Conservation (phyloP, 2,113 vertebrate genomes). For the Regulus satrapa region DNA sequence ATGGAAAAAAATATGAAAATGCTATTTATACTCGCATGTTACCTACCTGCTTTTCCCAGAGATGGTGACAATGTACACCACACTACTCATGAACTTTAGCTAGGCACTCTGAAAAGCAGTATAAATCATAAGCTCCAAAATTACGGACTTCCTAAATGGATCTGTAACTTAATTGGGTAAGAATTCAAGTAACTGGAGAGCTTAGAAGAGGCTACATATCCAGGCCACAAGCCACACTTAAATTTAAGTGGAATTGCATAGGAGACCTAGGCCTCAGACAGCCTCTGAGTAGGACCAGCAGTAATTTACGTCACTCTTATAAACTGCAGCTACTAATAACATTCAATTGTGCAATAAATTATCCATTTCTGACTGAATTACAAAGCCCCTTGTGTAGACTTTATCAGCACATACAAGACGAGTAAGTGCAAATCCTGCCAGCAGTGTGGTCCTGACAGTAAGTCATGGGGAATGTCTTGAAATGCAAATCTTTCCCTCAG, state of each 20-base stretch:
- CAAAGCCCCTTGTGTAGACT: not conserved
- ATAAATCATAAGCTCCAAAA: not conserved
- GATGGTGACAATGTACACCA: not conserved
- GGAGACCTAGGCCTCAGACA: not conserved
- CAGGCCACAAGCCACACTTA: not conserved
- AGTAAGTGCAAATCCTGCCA: not conserved
- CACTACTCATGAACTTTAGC: not conserved
- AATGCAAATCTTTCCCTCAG: not conserved
- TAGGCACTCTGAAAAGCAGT: not conserved
- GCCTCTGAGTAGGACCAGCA: not conserved
- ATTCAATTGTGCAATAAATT: not conserved
- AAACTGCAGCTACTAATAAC: not conserved
- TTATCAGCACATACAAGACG: not conserved
- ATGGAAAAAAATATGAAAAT: not conserved
- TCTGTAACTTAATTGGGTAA: not conserved
- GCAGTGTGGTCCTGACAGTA: not conserved
- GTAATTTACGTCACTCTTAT: not conserved
- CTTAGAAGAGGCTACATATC: not conserved
- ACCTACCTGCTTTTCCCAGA: not conserved
- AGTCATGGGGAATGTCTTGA: not conserved
- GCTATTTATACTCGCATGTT: accelerated
- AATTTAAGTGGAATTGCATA: not conserved
- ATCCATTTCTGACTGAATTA: not conserved
- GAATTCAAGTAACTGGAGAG: not conserved
- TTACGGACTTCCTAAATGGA: not conserved